Evolutionary conservation across 2,113 vertebrate genomes (phyloP).

Genomic region (Trogon surrucura): DNA sequence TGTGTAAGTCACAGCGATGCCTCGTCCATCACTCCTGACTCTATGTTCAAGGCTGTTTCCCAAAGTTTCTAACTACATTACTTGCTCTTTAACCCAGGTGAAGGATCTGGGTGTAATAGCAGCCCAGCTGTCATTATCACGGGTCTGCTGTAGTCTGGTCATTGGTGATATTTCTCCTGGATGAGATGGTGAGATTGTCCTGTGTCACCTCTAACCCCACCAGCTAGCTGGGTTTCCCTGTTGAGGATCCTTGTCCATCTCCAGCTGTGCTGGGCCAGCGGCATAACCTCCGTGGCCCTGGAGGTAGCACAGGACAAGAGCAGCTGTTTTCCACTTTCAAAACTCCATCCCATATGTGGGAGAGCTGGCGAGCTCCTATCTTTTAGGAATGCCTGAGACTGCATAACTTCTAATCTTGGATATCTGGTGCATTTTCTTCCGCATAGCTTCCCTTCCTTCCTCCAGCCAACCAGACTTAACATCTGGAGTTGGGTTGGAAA

Average conservation of each 20-base stretch:
- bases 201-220: neutral
- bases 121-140: neutral
- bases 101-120: neutral
- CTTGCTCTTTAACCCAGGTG: neutral
- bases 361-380: neutral
- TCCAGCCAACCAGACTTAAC: neutral
- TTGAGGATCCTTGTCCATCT: neutral
- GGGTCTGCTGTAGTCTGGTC: neutral
- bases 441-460: neutral
- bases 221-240: neutral
- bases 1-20: neutral
- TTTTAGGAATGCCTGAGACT: neutral
- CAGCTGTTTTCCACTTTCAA: neutral
- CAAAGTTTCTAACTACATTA: neutral
- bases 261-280: neutral
- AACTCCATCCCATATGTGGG: neutral
- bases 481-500: neutral
- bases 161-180: neutral
- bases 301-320: neutral
- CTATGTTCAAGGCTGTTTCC: neutral
- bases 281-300: neutral
- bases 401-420: neutral
- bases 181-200: neutral
- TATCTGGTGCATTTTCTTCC: constrained; percentile 8
- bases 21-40: neutral